Conservation (phyloP, 2,888 invertebrate genomes). For the Megastigmus dorsalis region DNA sequence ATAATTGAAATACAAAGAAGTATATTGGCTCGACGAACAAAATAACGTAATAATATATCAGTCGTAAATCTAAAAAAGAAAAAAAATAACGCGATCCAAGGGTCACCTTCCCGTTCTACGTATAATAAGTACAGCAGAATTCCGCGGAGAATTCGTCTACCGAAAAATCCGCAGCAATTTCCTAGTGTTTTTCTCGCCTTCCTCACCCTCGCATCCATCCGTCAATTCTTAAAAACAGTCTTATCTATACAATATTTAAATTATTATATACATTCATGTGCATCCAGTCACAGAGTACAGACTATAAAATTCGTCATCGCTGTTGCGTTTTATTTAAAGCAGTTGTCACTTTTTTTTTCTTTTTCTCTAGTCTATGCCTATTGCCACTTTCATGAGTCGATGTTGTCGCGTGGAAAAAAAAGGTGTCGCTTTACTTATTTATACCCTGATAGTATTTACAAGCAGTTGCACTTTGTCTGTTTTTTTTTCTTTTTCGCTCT, state of each 20-base stretch:
- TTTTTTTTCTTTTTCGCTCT: constrained; percentile 1
- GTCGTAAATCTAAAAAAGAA: constrained; percentile 35
- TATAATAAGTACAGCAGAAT: constrained; percentile 60
- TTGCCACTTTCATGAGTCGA: constrained; percentile 38
- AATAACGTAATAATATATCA: constrained; percentile 20
- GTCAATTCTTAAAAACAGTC: constrained; percentile 66
- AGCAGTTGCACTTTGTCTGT: constrained; percentile 31
- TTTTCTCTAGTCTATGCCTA: constrained; percentile 25
- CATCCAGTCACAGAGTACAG: constrained; percentile 66
- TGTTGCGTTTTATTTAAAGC: not conserved
- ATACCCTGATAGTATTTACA: constrained; percentile 54
- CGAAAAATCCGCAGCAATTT: constrained; percentile 28
- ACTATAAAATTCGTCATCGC: constrained; percentile 24
- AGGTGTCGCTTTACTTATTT: constrained; percentile 32
- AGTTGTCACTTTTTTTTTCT: constrained; percentile 21
- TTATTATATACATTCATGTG: constrained; percentile 71
- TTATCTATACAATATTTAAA: constrained; percentile 72
- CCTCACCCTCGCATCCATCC: constrained; percentile 21
- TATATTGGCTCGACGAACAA: constrained; percentile 1
- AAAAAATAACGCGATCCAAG: constrained; percentile 31
- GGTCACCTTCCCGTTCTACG: constrained; percentile 20
- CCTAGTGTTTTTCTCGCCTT: constrained; percentile 15
- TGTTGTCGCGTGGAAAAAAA: too few species aligned
- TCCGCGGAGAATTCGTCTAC: constrained; percentile 33
- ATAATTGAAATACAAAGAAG: not conserved